Evolutionary conservation across 2,797 vertebrate genomes (phyloP).

Genomic region (Megalops cyprinoides): DNA sequence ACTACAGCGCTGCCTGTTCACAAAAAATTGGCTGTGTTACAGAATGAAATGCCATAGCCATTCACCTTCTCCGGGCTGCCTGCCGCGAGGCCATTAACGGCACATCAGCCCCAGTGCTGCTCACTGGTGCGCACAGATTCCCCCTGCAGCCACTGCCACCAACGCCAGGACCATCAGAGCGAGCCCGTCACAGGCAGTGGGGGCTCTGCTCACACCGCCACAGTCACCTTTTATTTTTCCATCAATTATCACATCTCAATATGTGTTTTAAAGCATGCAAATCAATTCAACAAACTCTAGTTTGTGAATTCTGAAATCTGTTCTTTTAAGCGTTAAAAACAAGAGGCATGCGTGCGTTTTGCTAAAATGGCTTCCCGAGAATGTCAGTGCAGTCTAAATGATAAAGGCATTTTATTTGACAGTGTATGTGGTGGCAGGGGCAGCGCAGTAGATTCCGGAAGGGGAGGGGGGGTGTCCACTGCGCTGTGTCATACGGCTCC

Average conservation of each 20-base stretch:
- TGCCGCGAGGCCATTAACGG: conserved; percentile 32
- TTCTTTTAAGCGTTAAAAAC: too few species aligned
- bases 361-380: too few species aligned
- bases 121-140: conserved; percentile 31
- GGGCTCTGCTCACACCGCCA: background rate
- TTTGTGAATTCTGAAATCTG: too few species aligned
- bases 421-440: background rate
- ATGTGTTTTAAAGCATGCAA: too few species aligned
- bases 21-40: background rate
- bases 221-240: background rate
- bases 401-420: too few species aligned
- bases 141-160: conserved; percentile 42
- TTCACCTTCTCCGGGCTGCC: conserved; percentile 47
- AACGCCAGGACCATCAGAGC: background rate
- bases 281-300: too few species aligned
- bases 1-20: conserved; percentile 23
- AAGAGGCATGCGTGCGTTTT: too few species aligned
- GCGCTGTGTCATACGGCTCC: background rate
- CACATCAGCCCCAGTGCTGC: background rate
- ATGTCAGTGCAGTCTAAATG: too few species aligned
- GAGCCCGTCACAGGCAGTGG: background rate
- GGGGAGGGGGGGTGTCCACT: too few species aligned
- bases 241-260: too few species aligned
- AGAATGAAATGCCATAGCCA: conserved; percentile 51
- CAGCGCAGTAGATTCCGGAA: background rate